These are phyloP conservation scores for Lasioglossum leucozonium DNA, from an alignment of 2,888 invertebrate species.

Conservation along the genomic window DNA sequence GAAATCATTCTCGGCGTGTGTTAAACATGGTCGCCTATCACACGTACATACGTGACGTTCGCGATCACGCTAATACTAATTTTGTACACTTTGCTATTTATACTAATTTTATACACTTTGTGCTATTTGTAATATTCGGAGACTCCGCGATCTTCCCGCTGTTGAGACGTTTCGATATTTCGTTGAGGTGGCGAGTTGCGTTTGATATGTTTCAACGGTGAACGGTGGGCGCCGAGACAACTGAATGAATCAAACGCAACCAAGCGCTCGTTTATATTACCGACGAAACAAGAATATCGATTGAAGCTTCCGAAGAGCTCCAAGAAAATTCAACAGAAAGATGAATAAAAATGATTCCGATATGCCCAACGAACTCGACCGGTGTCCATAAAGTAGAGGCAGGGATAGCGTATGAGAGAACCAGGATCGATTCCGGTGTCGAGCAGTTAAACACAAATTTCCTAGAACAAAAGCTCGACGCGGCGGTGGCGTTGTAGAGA, in stretches of 20 bases:
- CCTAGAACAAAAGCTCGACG: background rate
- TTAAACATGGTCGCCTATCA: too few relatives aligned
- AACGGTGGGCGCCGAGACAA: too few relatives aligned
- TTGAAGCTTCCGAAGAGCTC: background rate
- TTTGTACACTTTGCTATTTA: background rate
- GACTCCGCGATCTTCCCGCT: background rate
- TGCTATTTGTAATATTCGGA: background rate
- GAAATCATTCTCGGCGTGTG: background rate
- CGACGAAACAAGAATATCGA: background rate
- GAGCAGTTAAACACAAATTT: conserved; percentile 6
- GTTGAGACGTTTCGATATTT: too few relatives aligned
- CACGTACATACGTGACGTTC: too few relatives aligned
- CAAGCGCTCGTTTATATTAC: too few relatives aligned
- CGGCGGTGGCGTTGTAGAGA: background rate
- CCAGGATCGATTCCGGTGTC: conserved; percentile 4
- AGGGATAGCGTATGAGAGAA: background rate
- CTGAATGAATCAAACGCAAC: too few relatives aligned
- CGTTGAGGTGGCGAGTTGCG: too few relatives aligned
- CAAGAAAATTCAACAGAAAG: background rate
- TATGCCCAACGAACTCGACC: background rate
- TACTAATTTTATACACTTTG: background rate
- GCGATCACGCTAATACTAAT: background rate
- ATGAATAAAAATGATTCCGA: background rate
- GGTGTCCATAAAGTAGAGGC: background rate
- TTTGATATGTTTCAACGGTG: too few relatives aligned